Evolutionary conservation across 2,113 vertebrate genomes (phyloP).

Genomic region (Peromyscus maniculatus): DNA sequence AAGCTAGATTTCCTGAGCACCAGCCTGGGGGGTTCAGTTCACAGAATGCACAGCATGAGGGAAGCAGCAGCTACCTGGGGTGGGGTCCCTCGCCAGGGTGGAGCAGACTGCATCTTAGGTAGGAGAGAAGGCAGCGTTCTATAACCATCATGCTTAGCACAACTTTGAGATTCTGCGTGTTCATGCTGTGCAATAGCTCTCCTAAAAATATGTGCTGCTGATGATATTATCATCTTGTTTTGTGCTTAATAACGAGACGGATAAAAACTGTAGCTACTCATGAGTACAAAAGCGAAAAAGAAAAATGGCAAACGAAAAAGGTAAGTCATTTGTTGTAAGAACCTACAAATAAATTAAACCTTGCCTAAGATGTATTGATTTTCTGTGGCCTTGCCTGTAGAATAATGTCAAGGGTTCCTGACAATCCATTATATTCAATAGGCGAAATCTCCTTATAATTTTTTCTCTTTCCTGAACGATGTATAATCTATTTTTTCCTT

Average conservation of each 20-base stretch:
- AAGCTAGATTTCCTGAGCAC: background rate
- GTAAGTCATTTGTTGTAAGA: conserved; percentile 89
- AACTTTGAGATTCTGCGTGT: conserved; percentile 27
- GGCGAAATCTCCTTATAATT: conserved; percentile 87
- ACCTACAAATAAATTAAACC: conserved; percentile 91
- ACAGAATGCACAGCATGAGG: background rate
- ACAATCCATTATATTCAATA: conserved; percentile 88
- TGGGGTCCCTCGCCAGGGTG: too few relatives aligned
- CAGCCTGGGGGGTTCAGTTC: background rate
- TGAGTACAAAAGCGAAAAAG: conserved; percentile 84
- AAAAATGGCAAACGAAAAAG: conserved; percentile 87
- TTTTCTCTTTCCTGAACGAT: conserved; percentile 84
- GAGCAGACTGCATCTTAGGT: background rate
- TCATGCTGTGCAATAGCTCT: background rate
- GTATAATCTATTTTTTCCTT: conserved; percentile 81
- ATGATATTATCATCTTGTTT: conserved; percentile 73
- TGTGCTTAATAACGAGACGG: conserved; percentile 77
- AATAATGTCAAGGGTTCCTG: conserved; percentile 89
- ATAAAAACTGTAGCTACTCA: conserved; percentile 83
- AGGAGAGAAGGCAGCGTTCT: background rate
- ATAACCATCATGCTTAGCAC: background rate
- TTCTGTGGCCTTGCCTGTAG: conserved; percentile 88
- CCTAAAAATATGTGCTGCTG: conserved; percentile 63
- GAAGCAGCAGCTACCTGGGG: background rate
- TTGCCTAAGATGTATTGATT: conserved; percentile 91